Base-by-base conservation (phyloP, 2,888 invertebrate species). In the Trilocha varians region DNA sequence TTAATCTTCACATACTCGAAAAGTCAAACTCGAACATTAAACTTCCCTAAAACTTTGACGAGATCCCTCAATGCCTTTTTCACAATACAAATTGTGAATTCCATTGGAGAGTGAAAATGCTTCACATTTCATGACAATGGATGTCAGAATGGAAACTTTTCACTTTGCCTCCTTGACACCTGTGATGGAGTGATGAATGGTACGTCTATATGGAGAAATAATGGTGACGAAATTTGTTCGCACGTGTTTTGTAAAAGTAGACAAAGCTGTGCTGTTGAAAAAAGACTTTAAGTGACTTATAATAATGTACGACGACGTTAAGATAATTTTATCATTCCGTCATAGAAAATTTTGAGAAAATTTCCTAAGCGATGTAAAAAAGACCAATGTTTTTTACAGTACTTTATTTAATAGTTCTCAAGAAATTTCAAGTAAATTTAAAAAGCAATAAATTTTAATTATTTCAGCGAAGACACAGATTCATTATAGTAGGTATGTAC, bases 101-200 rank as follows among this genome's bases (percentile, higher is more conserved):
- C 25, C 11, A 25, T 25, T 25, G 39, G 13, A 62, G 63, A 64
- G 63, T 62, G 59, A 69, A 74, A 70, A 66, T 59, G 55, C 56
- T 65, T 57, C 50, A 50, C 56, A 59, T 57, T 65, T 57, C 50
- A 50, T 55, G 59, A 58, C 62, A 67, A 66, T 64, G 58, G 54
- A 52, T 60, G 47, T 49, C 57, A 73, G 70, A 74, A 75, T 68
- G 51, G 62, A 50, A 73, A 74, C 65, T 76, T 75, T 71, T 67
- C 62, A 65, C 64, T 71, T 65, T 57, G 51, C 64, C 64, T 60
- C 65, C 62, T 70, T 73, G 71, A 70, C 72, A 75, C 66, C 65
- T 72, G 68, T 46, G 65, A 62, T 53, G 59, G 55, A 55, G 51
- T 44, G 66, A 74, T 73, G 71, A 70, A 77, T 71, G 69, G 68